Base-by-base conservation (phyloP, 2,797 vertebrate species). In the Margarornis squamiger region DNA sequence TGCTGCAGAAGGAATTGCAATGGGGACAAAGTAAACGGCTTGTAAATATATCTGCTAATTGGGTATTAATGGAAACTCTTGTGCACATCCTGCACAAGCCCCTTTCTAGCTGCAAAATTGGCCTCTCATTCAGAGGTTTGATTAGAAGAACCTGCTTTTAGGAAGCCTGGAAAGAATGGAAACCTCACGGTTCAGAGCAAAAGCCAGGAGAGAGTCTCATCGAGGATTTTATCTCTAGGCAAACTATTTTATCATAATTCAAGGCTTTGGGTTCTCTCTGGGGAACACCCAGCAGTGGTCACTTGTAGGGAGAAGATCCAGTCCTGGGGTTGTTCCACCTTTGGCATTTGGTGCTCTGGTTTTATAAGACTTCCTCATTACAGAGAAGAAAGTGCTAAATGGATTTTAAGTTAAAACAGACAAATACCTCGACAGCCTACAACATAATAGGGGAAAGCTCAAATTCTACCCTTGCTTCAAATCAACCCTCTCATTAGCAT, bases 321-420 rank as follows among this genome's bases (percentile, higher is more conserved):
- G 39, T 5, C 65, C 87, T 55, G 73, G 46, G 83, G 58, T 0
- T 38, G 67, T 30, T 79, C 51, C 7, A 93, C 75, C 80, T 78
- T 78, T 72, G 79, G 66, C 49, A 46, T 86, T 84, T 77, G 7
- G 27, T 43, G 43, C 83, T 58, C 23, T 0, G n/a, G 18, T 20
- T 90, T 58, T 38, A n/a, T 51, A 62, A 84, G 58, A 7, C 21
- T 68, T 59, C 54, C 75, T 94, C 75, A n/a, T 92, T 66, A 80
- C 2, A 24, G 77, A 68, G 83, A 62, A 86, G 79, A 92, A 92
- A 86, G 62, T 73, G n/a, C 19, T 38, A 52, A 91, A 93, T 3
- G 27, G 73, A 49, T 92, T 94, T 92, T 88, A 93, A 96, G 82
- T 91, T 88, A 61, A 93, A 96, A 26, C 92, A 96, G 91, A 41